Conservation (phyloP, 2,888 invertebrate genomes). For the Eudemis profundana region DNA sequence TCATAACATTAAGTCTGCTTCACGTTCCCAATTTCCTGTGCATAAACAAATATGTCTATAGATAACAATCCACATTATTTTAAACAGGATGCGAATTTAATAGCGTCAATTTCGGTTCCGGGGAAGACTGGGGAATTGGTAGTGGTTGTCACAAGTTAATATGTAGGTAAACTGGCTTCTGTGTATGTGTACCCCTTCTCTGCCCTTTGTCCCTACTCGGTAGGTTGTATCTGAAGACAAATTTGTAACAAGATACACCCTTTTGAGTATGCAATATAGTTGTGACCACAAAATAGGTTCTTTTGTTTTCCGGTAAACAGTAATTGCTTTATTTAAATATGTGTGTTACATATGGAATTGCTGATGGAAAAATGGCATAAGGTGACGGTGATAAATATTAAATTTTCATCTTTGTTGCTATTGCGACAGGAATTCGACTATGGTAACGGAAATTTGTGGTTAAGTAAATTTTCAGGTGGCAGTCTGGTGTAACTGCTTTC, state of each 20-base stretch:
- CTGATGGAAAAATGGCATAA: neutral
- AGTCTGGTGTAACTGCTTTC: too few relatives aligned
- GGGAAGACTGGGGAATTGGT: neutral
- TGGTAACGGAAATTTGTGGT: too few relatives aligned
- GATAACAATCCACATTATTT: conserved; percentile 6
- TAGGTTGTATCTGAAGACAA: neutral
- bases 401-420: neutral
- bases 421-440: too few relatives aligned
- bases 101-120: neutral
- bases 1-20: neutral
- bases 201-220: neutral
- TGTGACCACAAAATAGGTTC: conserved; percentile 10
- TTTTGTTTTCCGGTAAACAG: conserved; percentile 15
- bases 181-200: too few relatives aligned
- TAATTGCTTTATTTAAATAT: conserved; percentile 6
- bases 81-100: neutral
- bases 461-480: too few relatives aligned
- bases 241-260: neutral
- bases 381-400: neutral
- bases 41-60: neutral
- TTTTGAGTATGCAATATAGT: neutral
- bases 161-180: conserved; percentile 11
- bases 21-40: neutral
- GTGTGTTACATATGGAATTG: neutral
- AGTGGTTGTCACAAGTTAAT: conserved; percentile 6